Conservation (phyloP, 2,113 vertebrate species). For the Lota lota region DNA sequence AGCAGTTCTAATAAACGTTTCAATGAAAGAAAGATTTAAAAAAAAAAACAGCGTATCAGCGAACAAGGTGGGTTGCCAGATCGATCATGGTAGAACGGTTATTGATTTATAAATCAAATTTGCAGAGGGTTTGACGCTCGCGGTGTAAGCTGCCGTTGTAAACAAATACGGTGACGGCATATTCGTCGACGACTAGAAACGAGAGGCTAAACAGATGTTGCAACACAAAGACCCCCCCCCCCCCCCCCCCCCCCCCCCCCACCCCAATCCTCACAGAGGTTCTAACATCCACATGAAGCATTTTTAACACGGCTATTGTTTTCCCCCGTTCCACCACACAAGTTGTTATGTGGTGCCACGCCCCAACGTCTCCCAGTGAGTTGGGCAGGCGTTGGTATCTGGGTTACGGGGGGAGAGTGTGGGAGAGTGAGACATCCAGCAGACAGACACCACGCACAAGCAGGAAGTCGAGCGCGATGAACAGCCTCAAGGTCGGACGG, state of each 20-base stretch:
- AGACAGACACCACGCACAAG: constrained; percentile 51
- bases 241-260: not conserved
- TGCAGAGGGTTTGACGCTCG: constrained; percentile 22
- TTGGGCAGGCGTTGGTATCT: constrained; percentile 42
- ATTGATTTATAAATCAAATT: constrained; percentile 45
- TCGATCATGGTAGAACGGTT: constrained; percentile 8
- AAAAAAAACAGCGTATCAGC: constrained; percentile 26
- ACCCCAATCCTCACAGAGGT: constrained; percentile 9
- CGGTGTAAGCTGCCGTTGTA: constrained; percentile 37
- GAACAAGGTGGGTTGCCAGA: too few species aligned
- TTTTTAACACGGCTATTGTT: constrained; percentile 45
- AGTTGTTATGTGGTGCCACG: constrained; percentile 30
- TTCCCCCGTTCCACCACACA: constrained; percentile 29
- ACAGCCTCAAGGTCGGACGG: constrained; percentile 59
- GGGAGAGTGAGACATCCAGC: constrained; percentile 51
- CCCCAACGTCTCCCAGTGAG: constrained; percentile 33
- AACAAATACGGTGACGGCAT: constrained; percentile 51
- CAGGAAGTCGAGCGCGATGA: constrained; percentile 53
- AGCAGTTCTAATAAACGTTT: constrained; percentile 11
- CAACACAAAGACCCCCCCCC: constrained; percentile 29
- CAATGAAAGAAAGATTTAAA: constrained; percentile 15
- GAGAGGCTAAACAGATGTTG: constrained; percentile 21
- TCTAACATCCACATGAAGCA: constrained; percentile 33
- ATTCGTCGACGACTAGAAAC: not conserved
- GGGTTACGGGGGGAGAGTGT: constrained; percentile 39